Evolutionary conservation across 1,140 invertebrate genomes (phyloP), one percentile per base, ranked within the genome.

Genomic region (Rhyzopertha dominica): DNA sequence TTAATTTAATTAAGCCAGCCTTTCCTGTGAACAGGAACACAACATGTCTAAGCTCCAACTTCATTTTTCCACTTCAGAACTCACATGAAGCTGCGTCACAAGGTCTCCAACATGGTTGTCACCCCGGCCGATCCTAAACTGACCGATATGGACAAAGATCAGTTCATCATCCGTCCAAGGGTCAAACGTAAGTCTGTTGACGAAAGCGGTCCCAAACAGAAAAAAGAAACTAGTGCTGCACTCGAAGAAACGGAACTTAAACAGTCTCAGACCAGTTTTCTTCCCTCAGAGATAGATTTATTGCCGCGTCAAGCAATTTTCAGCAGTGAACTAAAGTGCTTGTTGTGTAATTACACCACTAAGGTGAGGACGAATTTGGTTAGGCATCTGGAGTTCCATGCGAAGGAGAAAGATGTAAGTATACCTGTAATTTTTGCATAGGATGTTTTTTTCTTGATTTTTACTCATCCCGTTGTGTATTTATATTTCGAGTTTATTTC

Each of bases 281-380:
- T 5, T 7, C 80, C 82, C 0, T 67, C 73, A 2, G 81, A 87
- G 40, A 74, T 84, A 19, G 69, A 79, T 16, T 60, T 63, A 1
- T 59, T 89, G 14, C 84, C 85, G 0, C 69, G 75, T 4, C 74
- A 75, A 24, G 74, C 78, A 1, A 84, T 89, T 41, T 77, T 82
- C 34, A 73, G 73, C 43, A 70, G 75, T 17, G 70, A 73, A 4
- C 70, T 84, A 0, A 72, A 74, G 28, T 89, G 85, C 59, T 73
- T 75, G 0, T 48, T 80, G 2, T 89, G 85, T 58, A 63, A 75
- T 9, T 88, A 80, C 55, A 71, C 65, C 1, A 85, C 81, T 0
- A 87, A 87, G 70, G 85, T 90, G 3, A 41, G 52, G 43, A 43
- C 77, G 1, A 90, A 90, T 56, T 77, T 90, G 55, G 67, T 83